Conservation (phyloP, 2,888 invertebrate species). For the Drosophila quinaria region DNA sequence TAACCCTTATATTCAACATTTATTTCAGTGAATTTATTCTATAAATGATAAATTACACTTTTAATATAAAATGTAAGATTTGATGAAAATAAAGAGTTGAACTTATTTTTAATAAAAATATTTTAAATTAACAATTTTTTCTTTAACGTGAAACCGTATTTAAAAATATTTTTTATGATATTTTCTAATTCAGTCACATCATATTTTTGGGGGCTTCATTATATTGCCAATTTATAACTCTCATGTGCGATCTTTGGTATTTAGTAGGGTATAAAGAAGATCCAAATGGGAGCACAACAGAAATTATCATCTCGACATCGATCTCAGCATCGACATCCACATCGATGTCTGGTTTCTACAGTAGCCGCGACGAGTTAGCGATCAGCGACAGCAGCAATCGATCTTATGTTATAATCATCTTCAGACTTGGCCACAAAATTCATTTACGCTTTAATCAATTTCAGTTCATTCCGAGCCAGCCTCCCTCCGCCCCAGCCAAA, state of each 20-base stretch:
- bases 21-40: too few species aligned
- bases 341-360: conserved; percentile 75
- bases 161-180: too few species aligned
- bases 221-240: too few species aligned
- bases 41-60: too few species aligned
- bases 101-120: not conserved
- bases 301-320: not conserved
- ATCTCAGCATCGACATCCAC: conserved; percentile 39
- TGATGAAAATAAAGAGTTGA: too few species aligned
- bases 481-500: conserved; percentile 24
- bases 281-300: not conserved
- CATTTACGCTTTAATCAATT: conserved; percentile 85
- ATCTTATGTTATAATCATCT: conserved; percentile 83
- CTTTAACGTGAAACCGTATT: too few species aligned
- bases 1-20: too few species aligned
- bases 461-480: conserved; percentile 73
- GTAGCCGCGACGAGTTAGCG: conserved; percentile 85
- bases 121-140: not conserved
- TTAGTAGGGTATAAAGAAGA: conserved; percentile 1
- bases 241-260: not conserved
- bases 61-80: too few species aligned
- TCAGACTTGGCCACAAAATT: conserved; percentile 73
- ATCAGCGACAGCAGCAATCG: conserved; percentile 84
- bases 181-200: too few species aligned
- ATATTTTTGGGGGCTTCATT: too few species aligned